phyloP scores from a whole-genome alignment of 2,888 invertebrate species.

The Drosophila recens region DNA sequence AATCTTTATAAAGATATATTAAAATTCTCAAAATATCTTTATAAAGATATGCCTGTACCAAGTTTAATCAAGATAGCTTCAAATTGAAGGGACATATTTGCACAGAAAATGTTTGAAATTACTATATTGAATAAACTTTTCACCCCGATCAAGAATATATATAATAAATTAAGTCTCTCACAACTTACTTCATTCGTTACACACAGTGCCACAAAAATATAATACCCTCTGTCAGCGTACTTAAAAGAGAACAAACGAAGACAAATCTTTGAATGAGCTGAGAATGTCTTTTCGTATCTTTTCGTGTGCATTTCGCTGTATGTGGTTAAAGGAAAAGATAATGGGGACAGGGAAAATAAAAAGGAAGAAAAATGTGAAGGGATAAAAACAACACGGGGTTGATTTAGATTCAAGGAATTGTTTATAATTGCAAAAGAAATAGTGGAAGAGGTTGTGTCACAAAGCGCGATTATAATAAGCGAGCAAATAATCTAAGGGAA shows the following conservation, averaged over 20 bases:
- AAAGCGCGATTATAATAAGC: slow-evolving; percentile 75
- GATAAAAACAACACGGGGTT: slow-evolving; percentile 16
- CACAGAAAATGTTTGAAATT: no score
- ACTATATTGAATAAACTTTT: no score
- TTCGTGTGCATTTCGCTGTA: slow-evolving; percentile 25
- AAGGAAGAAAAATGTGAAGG: background rate
- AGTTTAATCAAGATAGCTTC: no score
- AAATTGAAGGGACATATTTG: no score
- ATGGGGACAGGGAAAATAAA: background rate
- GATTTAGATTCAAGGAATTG: slow-evolving; percentile 57
- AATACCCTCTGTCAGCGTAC: background rate
- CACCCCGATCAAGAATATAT: no score
- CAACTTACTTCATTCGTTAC: no score
- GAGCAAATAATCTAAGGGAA: slow-evolving; percentile 20
- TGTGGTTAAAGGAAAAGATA: slow-evolving; percentile 13
- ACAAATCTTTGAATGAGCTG: slow-evolving; percentile 37
- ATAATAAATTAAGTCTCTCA: no score
- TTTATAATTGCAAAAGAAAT: slow-evolving; percentile 59
- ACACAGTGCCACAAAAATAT: no score
- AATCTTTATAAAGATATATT: no score
- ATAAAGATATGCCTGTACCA: no score
- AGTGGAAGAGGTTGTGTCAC: slow-evolving; percentile 46
- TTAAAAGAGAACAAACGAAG: background rate
- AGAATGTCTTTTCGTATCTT: slow-evolving; percentile 36
- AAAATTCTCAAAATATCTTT: no score